Evolutionary conservation across 2,797 vertebrate genomes (phyloP), one percentile per base, ranked within the genome.

Genomic region (Falco concolor): DNA sequence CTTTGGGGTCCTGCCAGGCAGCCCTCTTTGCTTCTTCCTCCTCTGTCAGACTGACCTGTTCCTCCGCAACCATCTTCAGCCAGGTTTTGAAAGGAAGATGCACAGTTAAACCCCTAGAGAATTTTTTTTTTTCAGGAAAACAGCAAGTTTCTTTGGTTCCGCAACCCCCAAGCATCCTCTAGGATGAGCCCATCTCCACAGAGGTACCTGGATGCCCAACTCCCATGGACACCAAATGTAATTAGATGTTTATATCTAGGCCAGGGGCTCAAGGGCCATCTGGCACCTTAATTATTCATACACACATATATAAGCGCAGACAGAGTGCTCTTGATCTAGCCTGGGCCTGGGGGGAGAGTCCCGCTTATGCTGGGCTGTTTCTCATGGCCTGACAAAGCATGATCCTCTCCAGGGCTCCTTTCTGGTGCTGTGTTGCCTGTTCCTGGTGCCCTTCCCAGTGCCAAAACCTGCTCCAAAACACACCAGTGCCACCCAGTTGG

Each of bases 201-300:
- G 67, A 60, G 74, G 82, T 49, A 70, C 72, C 28, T 40, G 75
- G 49, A 20, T 34, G 36, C 57, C 61, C 93, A 54, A 6, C 60
- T 91, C 61, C 50, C 87, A 81, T 0, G 25, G 93, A 42, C 65
- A 61, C 12, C 61, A 70, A 57, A 53, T 94, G 91, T 93, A 95
- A 95, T 91, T 72, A 87, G 87, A 80, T 2, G 18, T 93, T 87
- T 72, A 32, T 65, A 93, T 89, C 82, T 80, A 92, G 91, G 94
- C 89, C 95, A 78, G 82, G 94, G 91, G 89, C 93, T 95, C 82
- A 57, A 84, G 94, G 94, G 84, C 96, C 93, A 96, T 93, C 92
- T 93, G 95, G 91, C 38, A 87, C 84, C 82, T 96, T 78, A 93
- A 94, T 94, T 96, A 95, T 93, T 92, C 85, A 93, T 93, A 53